These are phyloP conservation scores for Loriculus beryllinus DNA, from an alignment of 2,797 vertebrate genomes.

Conservation along the genomic window DNA sequence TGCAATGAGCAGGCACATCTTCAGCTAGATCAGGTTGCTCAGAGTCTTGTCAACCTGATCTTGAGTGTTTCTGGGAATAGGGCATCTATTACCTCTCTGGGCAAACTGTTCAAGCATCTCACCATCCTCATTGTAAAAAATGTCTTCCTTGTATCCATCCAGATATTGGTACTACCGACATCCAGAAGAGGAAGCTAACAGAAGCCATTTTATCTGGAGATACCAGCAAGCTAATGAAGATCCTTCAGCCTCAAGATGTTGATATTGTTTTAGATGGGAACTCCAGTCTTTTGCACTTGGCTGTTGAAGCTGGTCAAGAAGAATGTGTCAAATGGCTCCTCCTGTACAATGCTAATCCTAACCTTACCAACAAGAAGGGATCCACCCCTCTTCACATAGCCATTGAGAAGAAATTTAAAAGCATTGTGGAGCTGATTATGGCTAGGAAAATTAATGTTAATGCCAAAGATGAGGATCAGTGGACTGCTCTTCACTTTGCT, in stretches of 20 bases:
- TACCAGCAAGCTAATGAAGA: constrained; percentile 94
- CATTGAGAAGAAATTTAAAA: constrained; percentile 84
- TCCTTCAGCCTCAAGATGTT: constrained; percentile 96
- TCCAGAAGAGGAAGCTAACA: constrained; percentile 90
- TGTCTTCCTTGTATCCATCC: not conserved
- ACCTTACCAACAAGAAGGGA: constrained; percentile 84
- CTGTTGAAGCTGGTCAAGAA: constrained; percentile 86
- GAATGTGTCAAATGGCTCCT: constrained; percentile 95
- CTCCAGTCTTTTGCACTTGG: constrained; percentile 88
- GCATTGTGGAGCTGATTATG: constrained; percentile 86
- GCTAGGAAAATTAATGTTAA: constrained; percentile 90
- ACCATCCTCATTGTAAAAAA: not conserved
- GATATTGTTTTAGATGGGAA: constrained; percentile 89
- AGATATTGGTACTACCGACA: constrained; percentile 87
- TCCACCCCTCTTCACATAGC: constrained; percentile 92
- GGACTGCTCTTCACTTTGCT: constrained; percentile 95
- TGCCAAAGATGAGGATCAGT: constrained; percentile 94
- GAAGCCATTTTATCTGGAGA: constrained; percentile 91
- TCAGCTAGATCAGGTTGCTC: not conserved
- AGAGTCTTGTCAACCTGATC: not conserved
- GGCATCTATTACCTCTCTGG: not conserved
- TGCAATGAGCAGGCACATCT: not conserved
- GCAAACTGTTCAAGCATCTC: not conserved
- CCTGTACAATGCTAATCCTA: constrained; percentile 91
- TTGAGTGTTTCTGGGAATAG: not conserved